A percentile compares a stretch with the other conserved stretches of the same genome.
These are phyloP conservation scores for Nesogale talazaci DNA, from an alignment of 2,113 vertebrate genomes.

Conservation along the genomic window DNA sequence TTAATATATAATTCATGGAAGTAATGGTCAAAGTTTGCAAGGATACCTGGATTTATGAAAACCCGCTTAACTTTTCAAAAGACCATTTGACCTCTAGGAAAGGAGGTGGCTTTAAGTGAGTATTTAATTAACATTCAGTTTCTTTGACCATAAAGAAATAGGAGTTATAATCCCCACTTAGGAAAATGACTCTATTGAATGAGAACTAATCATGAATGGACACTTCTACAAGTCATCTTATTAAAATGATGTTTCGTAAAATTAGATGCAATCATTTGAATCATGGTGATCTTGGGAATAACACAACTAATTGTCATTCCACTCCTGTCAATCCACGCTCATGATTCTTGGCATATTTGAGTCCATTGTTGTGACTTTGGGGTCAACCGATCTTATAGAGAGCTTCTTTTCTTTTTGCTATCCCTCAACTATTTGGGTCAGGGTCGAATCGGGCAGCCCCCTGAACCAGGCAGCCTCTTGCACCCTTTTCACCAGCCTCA, in stretches of 20 bases:
- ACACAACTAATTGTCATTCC: not conserved
- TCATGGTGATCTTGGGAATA: not conserved
- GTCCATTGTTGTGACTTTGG: not conserved
- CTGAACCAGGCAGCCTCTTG: no score
- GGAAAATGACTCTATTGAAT: not conserved
- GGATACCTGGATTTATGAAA: not conserved
- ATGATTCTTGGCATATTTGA: not conserved
- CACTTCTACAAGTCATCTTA: not conserved
- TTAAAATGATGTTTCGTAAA: not conserved
- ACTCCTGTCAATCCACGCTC: not conserved
- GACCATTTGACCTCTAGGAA: not conserved
- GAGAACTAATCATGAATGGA: not conserved
- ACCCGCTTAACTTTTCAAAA: not conserved
- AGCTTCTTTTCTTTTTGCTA: not conserved
- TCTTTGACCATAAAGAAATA: not conserved
- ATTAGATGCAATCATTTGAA: not conserved
- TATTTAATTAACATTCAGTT: not conserved
- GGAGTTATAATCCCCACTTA: no score
- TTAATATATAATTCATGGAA: conserved; percentile 37
- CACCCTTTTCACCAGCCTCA: no score
- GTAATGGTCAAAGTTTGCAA: not conserved
- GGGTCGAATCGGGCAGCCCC: no score
- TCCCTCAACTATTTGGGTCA: not conserved
- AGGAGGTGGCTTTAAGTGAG: not conserved
- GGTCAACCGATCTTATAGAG: not conserved